Evolutionary conservation across 2,113 vertebrate species (phyloP), one percentile per base, ranked within the genome.

Genomic region (Rhagologus leucostigma): DNA sequence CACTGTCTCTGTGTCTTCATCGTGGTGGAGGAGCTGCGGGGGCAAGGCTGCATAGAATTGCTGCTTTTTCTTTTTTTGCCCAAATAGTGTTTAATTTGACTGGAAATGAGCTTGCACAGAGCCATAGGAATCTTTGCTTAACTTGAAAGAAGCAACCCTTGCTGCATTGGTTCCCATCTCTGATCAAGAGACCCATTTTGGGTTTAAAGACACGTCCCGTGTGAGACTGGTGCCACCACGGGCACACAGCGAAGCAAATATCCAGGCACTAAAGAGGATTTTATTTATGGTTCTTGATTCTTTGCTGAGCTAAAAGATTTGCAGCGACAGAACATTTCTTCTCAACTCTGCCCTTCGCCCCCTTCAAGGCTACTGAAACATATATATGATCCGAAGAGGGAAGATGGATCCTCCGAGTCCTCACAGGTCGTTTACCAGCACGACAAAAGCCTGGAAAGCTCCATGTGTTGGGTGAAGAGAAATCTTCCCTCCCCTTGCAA

Each of bases 401-500:
- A 68, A 93, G 90, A 94, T 35, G 24, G 65, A 91, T 94, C 85
- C 83, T 49, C 57, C 11, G 0, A 19, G 50, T 13, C 76, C 84
- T 55, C 83, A 18, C 68, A 42, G 78, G 73, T 68, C 92, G 90
- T 89, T 96, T 84, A 64, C 79, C 86, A 71, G 88, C 52, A 70
- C 93, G 93, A 92, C 90, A 95, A 96, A 92, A 82, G 78, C 89
- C 93, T 75, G 94, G 75, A 88, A 91, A 90, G 73, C 91, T 93
- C 68, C 24, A 23, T 35, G 84, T 64, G 74, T 82, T 97, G 95
- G 97, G 86, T 93, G 90, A 92, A 95, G 92, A 92, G 95, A 94
- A 94, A 80, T 92, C 96, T 96, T 95, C 80, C 93, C 94, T 96
- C 95, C 87, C 93, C 84, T 62, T 86, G 96, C 90, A 96, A 96